Conservation (phyloP, 1,140 invertebrate species). For the Musca domestica region DNA sequence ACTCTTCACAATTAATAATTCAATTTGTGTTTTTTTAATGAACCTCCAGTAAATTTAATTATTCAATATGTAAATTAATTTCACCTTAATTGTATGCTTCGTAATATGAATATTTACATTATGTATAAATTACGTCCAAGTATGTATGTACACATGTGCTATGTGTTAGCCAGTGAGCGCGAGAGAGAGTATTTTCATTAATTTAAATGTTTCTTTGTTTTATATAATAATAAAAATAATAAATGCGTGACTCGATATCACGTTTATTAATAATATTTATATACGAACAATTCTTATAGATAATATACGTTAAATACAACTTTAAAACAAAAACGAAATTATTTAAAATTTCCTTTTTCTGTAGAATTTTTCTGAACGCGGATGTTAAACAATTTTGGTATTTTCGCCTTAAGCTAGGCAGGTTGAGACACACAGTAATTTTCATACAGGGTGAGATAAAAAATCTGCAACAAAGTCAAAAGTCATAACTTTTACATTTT, state of each 20-base stretch:
- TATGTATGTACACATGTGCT: not conserved
- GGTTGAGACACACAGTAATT: too few relatives aligned
- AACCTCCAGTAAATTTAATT: conserved; percentile 38
- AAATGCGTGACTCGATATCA: not conserved
- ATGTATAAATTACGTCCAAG: not conserved
- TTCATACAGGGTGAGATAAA: too few relatives aligned
- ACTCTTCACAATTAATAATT: not conserved
- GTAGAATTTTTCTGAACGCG: too few relatives aligned
- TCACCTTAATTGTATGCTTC: conserved; percentile 48
- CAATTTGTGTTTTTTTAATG: conserved; percentile 28
- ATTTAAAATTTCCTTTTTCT: too few relatives aligned
- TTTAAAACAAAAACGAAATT: too few relatives aligned
- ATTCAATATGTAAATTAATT: conserved; percentile 52
- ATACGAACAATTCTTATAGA: too few relatives aligned
- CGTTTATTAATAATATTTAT: too few relatives aligned
- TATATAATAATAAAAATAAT: not conserved
- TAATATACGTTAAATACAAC: too few relatives aligned
- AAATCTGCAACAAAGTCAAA: too few relatives aligned
- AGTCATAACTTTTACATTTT: too few relatives aligned
- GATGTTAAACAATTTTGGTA: too few relatives aligned
- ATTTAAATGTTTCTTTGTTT: not conserved
- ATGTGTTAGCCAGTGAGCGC: not conserved
- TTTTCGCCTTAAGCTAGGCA: too few relatives aligned
- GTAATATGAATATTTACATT: conserved; percentile 7
- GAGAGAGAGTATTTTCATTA: not conserved